phyloP scores from a whole-genome alignment of 2,888 invertebrate genomes.

The Andricus quercusramuli region DNA sequence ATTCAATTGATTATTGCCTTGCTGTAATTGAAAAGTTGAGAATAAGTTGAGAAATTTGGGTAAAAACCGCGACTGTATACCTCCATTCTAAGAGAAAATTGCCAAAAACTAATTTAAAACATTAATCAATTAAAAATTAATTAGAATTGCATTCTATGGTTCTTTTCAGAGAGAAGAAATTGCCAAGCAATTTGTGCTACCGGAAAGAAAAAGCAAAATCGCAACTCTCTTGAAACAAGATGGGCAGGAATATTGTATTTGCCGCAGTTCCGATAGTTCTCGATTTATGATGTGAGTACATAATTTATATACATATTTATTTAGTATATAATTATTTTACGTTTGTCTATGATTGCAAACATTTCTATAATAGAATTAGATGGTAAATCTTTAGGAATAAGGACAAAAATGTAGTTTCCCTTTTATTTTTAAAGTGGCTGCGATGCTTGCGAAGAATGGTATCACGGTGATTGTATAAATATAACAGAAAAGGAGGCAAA shows the following conservation, averaged over 20 bases:
- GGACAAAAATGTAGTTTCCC: background rate
- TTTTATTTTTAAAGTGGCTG: conserved; percentile 85
- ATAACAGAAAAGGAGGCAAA: conserved; percentile 96
- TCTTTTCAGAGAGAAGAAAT: conserved; percentile 88
- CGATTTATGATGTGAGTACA: conserved; percentile 95
- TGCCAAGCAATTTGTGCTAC: conserved; percentile 92
- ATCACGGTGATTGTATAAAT: conserved; percentile 98
- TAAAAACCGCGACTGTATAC: too few species aligned
- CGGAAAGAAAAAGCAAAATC: conserved; percentile 94
- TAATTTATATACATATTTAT: conserved; percentile 38
- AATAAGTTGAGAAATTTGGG: too few species aligned
- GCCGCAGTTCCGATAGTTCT: conserved; percentile 94
- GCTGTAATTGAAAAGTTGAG: too few species aligned
- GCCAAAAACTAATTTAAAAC: too few species aligned
- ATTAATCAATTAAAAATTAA: background rate
- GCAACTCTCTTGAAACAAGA: conserved; percentile 92
- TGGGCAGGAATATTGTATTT: conserved; percentile 96
- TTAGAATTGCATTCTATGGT: background rate
- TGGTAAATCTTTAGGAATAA: background rate
- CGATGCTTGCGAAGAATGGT: conserved; percentile 99
- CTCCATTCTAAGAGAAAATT: too few species aligned
- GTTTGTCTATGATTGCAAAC: background rate
- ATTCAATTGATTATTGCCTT: too few species aligned
- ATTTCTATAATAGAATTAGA: background rate
- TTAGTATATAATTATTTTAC: conserved; percentile 11